Conservation (phyloP, 1,140 invertebrate species). For the Drosophila lini region DNA sequence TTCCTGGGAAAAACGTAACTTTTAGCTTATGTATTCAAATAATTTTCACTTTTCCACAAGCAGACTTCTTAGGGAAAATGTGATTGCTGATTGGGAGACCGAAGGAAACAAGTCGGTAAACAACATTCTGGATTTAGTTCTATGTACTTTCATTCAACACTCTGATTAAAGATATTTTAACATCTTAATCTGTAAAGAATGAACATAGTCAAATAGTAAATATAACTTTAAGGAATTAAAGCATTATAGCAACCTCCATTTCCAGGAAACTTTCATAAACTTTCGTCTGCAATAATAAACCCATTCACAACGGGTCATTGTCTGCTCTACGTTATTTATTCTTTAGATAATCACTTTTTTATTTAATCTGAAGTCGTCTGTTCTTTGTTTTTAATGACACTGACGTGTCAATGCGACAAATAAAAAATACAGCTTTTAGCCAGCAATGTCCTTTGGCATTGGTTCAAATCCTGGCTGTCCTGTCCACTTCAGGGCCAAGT, state of each 20-base stretch:
- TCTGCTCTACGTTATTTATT: slow-evolving; percentile 71
- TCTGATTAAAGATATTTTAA: not conserved
- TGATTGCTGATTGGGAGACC: not conserved
- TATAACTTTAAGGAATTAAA: not conserved
- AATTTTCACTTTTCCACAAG: not conserved
- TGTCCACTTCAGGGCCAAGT: slow-evolving; percentile 73
- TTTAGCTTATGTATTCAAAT: slow-evolving; percentile 3
- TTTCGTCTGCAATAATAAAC: slow-evolving; percentile 19
- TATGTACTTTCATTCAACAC: not conserved
- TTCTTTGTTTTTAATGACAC: slow-evolving; percentile 66
- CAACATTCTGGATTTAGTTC: not conserved
- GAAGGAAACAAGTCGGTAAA: not conserved
- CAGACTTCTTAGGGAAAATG: not conserved
- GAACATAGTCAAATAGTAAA: accelerated
- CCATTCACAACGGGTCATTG: slow-evolving; percentile 41
- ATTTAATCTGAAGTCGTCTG: slow-evolving; percentile 68
- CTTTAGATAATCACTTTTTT: slow-evolving; percentile 75
- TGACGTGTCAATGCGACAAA: slow-evolving; percentile 77
- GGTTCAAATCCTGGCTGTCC: slow-evolving; percentile 50
- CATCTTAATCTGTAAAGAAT: not conserved
- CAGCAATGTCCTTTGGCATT: slow-evolving; percentile 67
- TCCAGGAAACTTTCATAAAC: not conserved
- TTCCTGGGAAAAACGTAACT: slow-evolving; percentile 6
- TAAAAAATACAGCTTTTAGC: slow-evolving; percentile 33
- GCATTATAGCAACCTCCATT: not conserved